Percentiles rank a stretch among this genome's conserved stretches.
phyloP scores from a whole-genome alignment of 2,888 invertebrate species.

The Cepaea hortensis region DNA sequence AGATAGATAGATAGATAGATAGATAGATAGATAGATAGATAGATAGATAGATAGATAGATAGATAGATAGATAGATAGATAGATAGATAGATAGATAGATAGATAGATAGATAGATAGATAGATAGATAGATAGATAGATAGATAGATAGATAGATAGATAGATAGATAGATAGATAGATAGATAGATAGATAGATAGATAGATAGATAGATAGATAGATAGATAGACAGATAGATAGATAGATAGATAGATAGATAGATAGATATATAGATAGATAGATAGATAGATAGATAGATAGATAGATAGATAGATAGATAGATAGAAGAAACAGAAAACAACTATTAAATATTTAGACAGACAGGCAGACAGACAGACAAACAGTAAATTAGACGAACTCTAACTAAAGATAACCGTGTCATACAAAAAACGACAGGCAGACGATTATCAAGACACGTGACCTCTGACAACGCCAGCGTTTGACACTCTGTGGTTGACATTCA shows the following conservation, averaged over 20 bases:
- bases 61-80: slow-evolving; percentile 24
- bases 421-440: background rate
- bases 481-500: slow-evolving; percentile 19
- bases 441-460: slow-evolving; percentile 8
- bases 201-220: slow-evolving; percentile 45
- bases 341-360: background rate
- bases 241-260: too few species aligned
- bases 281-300: background rate
- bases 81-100: slow-evolving; percentile 20
- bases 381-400: slow-evolving; percentile 5
- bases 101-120: slow-evolving; percentile 32
- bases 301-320: slow-evolving; percentile 8
- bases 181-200: slow-evolving; percentile 37
- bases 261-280: slow-evolving; percentile 5
- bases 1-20: slow-evolving; percentile 35
- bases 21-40: slow-evolving; percentile 13
- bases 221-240: slow-evolving; percentile 27
- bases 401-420: background rate
- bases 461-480: slow-evolving; percentile 3
- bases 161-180: slow-evolving; percentile 32
- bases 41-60: slow-evolving; percentile 6
- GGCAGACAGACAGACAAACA: background rate
- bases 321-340: too few species aligned
- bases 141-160: slow-evolving; percentile 37
- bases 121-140: slow-evolving; percentile 42